These are phyloP conservation scores for Antedon bifida DNA, from an alignment of 35 echinoderm and acorn worm species.

Conservation along the genomic window DNA sequence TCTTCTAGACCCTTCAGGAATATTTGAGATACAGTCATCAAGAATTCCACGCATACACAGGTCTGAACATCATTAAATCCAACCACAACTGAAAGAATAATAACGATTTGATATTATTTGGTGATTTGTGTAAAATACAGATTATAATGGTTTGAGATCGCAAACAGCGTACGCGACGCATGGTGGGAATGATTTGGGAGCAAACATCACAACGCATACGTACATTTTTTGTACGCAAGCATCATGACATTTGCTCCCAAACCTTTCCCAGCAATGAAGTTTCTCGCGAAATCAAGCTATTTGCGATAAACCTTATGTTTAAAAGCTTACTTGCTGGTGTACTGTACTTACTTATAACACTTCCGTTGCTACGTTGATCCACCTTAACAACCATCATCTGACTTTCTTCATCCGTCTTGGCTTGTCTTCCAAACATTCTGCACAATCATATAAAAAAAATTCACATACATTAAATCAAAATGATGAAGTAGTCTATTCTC, in stretches of 20 bases:
- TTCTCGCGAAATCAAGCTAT: no score
- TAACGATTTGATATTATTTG: background rate
- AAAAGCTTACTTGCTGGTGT: no score
- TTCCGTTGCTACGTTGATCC: slow-evolving; percentile 11
- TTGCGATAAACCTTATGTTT: no score
- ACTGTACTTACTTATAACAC: background rate
- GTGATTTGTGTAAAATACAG: no score
- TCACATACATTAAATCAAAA: background rate
- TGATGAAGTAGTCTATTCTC: no score
- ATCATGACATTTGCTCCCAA: no score
- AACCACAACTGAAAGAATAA: slow-evolving; percentile 44
- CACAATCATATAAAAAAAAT: slow-evolving; percentile 8
- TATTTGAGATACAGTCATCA: slow-evolving; percentile 83
- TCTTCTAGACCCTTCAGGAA: slow-evolving; percentile 74
- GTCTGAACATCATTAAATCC: slow-evolving; percentile 55
- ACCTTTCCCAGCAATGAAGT: no score
- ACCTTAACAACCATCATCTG: slow-evolving; percentile 37
- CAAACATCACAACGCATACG: no score
- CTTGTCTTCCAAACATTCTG: slow-evolving; percentile 49
- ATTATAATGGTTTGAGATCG: no score
- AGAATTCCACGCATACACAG: slow-evolving; percentile 76
- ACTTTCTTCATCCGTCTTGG: slow-evolving; percentile 9
- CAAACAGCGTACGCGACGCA: no score
- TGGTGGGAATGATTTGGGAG: no score
- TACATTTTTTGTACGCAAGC: no score